phyloP scores from a whole-genome alignment of 2,113 vertebrate species.

The Actinemys pallida region DNA sequence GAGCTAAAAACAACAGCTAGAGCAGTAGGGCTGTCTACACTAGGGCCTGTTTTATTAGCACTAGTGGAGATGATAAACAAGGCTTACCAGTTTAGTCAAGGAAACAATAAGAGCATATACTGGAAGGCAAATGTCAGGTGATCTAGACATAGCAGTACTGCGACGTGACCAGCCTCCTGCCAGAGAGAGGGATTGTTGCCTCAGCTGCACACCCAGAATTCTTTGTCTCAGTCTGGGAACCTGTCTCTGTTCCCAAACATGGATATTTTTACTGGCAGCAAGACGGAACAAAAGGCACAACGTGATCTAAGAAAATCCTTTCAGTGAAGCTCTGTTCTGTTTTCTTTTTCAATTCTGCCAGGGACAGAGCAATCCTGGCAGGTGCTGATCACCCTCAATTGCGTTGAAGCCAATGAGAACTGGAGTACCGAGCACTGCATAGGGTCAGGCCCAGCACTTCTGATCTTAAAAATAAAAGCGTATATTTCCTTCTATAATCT shows the following conservation, averaged over 20 bases:
- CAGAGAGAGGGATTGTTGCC: conserved; percentile 52
- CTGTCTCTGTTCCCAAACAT: conserved; percentile 71
- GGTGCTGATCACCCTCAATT: neutral
- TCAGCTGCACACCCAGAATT: conserved; percentile 64
- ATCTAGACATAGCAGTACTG: neutral
- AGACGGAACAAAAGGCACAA: conserved; percentile 73
- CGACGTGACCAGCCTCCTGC: conserved; percentile 23
- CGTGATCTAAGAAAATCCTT: conserved; percentile 70
- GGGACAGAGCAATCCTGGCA: conserved; percentile 11
- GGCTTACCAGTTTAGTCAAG: neutral
- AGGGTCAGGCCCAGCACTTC: neutral
- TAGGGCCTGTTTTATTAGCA: neutral
- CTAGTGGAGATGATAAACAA: neutral
- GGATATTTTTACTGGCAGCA: conserved; percentile 77
- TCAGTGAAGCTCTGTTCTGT: conserved; percentile 34
- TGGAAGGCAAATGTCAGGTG: neutral
- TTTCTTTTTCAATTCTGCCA: conserved; percentile 26
- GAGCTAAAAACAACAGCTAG: neutral
- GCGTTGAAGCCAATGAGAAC: neutral
- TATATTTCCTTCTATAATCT: neutral
- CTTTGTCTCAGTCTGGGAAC: conserved; percentile 78
- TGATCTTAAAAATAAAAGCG: neutral
- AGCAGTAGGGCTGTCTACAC: neutral
- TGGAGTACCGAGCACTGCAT: neutral
- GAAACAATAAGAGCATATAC: conserved; percentile 22